Conservation (phyloP, 2,797 vertebrate species). For the Poliocrania exsul region DNA sequence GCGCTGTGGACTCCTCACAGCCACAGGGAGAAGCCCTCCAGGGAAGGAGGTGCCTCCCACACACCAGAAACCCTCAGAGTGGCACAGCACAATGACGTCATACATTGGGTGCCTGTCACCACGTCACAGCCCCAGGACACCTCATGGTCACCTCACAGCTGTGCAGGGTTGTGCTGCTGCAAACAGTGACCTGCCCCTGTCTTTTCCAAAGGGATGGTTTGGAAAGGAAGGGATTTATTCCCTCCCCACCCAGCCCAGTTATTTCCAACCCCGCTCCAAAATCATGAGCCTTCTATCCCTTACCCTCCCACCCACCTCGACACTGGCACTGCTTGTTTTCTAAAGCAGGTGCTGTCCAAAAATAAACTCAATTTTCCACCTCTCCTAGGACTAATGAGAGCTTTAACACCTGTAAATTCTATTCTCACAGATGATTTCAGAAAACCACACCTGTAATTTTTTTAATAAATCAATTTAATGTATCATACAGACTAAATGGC, state of each 20-base stretch:
- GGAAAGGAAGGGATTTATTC: background rate
- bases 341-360: background rate
- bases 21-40: fast-evolving
- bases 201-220: fast-evolving
- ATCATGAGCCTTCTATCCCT: background rate
- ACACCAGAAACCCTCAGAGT: fast-evolving
- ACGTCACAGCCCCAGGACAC: too few species aligned
- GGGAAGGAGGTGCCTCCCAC: fast-evolving
- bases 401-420: background rate
- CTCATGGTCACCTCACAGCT: too few species aligned
- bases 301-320: fast-evolving
- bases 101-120: fast-evolving
- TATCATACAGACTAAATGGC: fast-evolving
- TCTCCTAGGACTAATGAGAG: background rate
- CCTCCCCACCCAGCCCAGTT: background rate
- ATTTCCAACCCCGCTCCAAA: background rate
- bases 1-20: fast-evolving
- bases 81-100: fast-evolving
- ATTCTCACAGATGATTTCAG: background rate
- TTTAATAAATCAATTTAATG: background rate
- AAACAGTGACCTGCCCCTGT: too few species aligned
- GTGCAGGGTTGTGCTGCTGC: too few species aligned
- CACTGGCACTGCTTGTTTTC: background rate
- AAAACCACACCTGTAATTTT: background rate
- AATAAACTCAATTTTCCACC: background rate